Percentiles rank a stretch among this genome's conserved stretches.
Conservation (phyloP, 2,888 invertebrate genomes). For the Didymodactylos carnosus region DNA sequence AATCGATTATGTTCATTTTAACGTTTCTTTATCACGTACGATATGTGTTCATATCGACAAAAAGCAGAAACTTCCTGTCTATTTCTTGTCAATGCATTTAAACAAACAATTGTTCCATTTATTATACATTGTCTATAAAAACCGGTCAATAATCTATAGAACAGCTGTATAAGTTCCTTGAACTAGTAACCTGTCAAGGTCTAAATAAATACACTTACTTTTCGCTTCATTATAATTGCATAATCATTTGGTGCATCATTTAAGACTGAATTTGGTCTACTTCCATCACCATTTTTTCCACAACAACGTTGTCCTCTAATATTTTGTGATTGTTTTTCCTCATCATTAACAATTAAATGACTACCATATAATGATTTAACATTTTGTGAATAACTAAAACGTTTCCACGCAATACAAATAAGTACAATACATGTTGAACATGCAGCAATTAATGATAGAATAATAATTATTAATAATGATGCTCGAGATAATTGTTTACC, state of each 20-base stretch:
- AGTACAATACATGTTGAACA: not conserved
- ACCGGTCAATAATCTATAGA: too few species aligned
- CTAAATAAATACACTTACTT: not conserved
- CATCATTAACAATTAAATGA: not conserved
- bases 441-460: not conserved
- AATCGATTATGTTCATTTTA: too few species aligned
- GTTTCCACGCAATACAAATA: not conserved
- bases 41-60: too few species aligned
- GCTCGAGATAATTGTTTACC: not conserved
- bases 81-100: too few species aligned
- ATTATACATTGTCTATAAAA: too few species aligned
- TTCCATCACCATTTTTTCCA: too few species aligned
- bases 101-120: too few species aligned
- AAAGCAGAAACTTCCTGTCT: too few species aligned
- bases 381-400: not conserved
- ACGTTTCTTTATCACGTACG: too few species aligned
- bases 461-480: not conserved
- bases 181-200: too few species aligned
- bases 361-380: not conserved
- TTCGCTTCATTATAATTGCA: not conserved
- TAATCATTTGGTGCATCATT: not conserved
- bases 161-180: too few species aligned
- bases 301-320: too few species aligned
- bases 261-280: not conserved
- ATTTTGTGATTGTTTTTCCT: not conserved